These are phyloP conservation scores for Spondyliosoma cantharus DNA, from an alignment of 2,797 vertebrate species.

Conservation along the genomic window DNA sequence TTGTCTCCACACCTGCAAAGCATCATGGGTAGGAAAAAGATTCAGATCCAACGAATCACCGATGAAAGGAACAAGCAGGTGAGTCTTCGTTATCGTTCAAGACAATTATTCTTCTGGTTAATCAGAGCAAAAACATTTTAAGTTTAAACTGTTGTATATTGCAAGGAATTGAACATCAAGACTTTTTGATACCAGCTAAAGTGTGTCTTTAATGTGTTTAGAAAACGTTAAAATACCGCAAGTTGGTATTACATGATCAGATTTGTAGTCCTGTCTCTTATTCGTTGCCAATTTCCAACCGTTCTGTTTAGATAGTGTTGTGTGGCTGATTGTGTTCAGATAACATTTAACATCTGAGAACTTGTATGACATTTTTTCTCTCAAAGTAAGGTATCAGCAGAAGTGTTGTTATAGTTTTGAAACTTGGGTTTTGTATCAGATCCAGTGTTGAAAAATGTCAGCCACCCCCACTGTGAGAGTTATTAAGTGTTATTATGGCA, in stretches of 20 bases:
- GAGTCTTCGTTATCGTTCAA: conserved; percentile 25
- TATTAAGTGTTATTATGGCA: too few species aligned
- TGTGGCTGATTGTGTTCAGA: too few species aligned
- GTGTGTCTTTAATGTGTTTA: not conserved
- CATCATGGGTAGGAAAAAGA: conserved; percentile 97
- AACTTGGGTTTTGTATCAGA: too few species aligned
- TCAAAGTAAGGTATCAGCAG: too few species aligned
- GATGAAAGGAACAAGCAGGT: conserved; percentile 98
- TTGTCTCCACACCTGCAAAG: conserved; percentile 66
- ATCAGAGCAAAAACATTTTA: not conserved
- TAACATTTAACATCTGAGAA: too few species aligned
- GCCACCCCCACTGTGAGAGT: too few species aligned
- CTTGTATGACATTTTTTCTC: too few species aligned
- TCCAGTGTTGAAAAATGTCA: too few species aligned
- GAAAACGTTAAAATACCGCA: not conserved
- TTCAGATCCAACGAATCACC: conserved; percentile 96
- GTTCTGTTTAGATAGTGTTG: too few species aligned
- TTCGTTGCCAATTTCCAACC: not conserved
- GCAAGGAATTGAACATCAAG: not conserved
- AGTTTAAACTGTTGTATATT: not conserved
- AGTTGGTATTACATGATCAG: not conserved
- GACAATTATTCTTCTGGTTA: not conserved
- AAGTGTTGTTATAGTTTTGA: too few species aligned
- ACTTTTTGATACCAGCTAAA: not conserved
- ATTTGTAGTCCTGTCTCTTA: not conserved